phyloP scores from a whole-genome alignment of 2,888 invertebrate genomes.

The Amphipyra tragopoginis region DNA sequence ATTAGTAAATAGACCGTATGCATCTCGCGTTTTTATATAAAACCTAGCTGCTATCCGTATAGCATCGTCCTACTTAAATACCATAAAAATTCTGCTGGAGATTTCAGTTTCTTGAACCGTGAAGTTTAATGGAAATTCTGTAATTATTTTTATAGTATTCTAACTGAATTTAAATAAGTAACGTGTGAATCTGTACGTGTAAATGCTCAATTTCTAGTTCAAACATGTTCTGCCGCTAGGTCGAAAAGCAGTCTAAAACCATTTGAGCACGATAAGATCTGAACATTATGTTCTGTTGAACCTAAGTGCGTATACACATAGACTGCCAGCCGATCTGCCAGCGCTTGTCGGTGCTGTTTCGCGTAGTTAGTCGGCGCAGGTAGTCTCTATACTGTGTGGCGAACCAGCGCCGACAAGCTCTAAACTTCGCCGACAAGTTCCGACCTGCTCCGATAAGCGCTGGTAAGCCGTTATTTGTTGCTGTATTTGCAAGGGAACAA shows the following conservation, averaged over 20 bases:
- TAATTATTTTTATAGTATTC: conserved; percentile 22
- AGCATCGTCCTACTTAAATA: conserved; percentile 35
- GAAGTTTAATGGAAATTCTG: conserved; percentile 31
- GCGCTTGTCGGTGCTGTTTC: no score
- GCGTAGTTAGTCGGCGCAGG: no score
- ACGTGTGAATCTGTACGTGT: conserved; percentile 3
- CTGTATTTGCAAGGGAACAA: no score
- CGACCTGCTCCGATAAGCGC: no score
- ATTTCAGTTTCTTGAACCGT: conserved; percentile 46
- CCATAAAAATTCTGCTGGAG: conserved; percentile 47
- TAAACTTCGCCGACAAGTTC: no score
- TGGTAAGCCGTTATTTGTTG: no score
- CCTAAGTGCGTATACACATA: no score
- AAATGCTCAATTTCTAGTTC: conserved; percentile 13
- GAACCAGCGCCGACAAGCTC: no score
- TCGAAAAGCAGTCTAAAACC: conserved; percentile 6
- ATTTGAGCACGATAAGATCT: conserved; percentile 7
- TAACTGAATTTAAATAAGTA: conserved; percentile 14
- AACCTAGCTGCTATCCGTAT: conserved; percentile 21
- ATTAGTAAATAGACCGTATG: conserved; percentile 57
- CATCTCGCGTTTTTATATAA: conserved; percentile 48
- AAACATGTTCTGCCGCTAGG: background rate
- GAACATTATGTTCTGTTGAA: background rate
- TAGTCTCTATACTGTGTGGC: no score
- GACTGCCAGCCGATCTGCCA: no score